Conservation (phyloP, 2,888 invertebrate species). For the Leptinotarsa tumamoca region DNA sequence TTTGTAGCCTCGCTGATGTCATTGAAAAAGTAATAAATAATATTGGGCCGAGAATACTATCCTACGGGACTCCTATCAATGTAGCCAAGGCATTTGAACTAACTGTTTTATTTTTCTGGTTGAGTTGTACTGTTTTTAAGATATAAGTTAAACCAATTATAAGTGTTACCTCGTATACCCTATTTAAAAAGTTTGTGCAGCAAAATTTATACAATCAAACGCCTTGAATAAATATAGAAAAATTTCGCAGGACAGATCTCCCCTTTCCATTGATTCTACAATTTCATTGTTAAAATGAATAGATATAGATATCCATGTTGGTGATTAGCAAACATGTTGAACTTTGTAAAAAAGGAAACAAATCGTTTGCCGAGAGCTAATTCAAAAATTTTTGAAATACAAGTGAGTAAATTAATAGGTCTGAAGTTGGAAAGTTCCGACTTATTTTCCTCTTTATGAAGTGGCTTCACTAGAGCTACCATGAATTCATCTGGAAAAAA, state of each 20-base stretch:
- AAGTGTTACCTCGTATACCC: not conserved
- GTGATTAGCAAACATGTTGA: not conserved
- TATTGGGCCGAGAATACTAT: not conserved
- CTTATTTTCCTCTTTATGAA: not conserved
- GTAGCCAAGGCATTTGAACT: not conserved
- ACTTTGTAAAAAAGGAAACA: not conserved
- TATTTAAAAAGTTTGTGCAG: not conserved
- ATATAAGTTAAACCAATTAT: not conserved
- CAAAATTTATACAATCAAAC: not conserved
- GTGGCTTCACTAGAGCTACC: not conserved
- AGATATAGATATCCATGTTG: constrained; percentile 3
- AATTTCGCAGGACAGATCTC: not conserved
- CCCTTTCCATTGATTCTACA: not conserved
- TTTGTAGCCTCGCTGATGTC: not conserved
- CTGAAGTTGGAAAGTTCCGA: not conserved
- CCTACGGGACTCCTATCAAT: not conserved
- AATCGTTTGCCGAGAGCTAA: not conserved
- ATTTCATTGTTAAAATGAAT: not conserved
- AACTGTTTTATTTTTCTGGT: not conserved
- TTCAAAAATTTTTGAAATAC: not conserved
- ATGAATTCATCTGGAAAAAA: not conserved
- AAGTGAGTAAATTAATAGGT: not conserved
- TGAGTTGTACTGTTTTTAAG: not conserved
- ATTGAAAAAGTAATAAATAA: not conserved
- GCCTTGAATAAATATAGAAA: not conserved